phyloP scores from a whole-genome alignment of 2,888 invertebrate species.

The Cactoblastis cactorum region DNA sequence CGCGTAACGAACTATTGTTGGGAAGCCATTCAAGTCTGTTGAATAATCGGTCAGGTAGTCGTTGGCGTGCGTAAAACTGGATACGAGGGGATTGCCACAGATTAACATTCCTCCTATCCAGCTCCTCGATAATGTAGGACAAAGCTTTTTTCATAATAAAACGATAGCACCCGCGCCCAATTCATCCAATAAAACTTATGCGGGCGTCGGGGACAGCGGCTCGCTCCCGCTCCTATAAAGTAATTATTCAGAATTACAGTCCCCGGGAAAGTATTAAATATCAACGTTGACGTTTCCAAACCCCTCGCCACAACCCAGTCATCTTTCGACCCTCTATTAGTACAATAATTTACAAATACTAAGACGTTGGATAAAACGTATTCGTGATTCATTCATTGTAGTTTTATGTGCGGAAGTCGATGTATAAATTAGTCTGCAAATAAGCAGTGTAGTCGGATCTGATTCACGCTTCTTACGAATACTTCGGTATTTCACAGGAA shows the following conservation, averaged over 20 bases:
- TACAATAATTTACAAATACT: conserved; percentile 6
- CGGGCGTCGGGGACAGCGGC: conserved; percentile 53
- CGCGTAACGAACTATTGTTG: conserved; percentile 52
- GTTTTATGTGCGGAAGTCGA: conserved; percentile 16
- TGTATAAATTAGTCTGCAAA: conserved; percentile 23
- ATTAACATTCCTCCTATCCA: conserved; percentile 70
- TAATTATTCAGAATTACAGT: conserved; percentile 64
- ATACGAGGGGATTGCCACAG: conserved; percentile 69
- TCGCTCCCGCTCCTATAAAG: conserved; percentile 51
- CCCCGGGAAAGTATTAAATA: conserved; percentile 44
- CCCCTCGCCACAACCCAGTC: conserved; percentile 2
- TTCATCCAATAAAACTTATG: conserved; percentile 73
- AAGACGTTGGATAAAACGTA: conserved; percentile 3
- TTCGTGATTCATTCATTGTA: conserved; percentile 20
- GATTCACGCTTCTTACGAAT: conserved; percentile 18
- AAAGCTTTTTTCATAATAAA: conserved; percentile 55
- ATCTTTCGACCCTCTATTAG: background rate
- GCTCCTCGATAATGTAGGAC: conserved; percentile 45
- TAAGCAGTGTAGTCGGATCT: conserved; percentile 19
- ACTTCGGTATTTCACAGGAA: conserved; percentile 13
- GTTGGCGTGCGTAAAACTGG: conserved; percentile 71
- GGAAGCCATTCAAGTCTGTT: conserved; percentile 65
- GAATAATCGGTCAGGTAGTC: conserved; percentile 70
- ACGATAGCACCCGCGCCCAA: conserved; percentile 51
- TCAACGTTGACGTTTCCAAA: conserved; percentile 25